Base-by-base conservation (phyloP, 1,140 invertebrate species). In the Aporrectodea caliginosa region DNA sequence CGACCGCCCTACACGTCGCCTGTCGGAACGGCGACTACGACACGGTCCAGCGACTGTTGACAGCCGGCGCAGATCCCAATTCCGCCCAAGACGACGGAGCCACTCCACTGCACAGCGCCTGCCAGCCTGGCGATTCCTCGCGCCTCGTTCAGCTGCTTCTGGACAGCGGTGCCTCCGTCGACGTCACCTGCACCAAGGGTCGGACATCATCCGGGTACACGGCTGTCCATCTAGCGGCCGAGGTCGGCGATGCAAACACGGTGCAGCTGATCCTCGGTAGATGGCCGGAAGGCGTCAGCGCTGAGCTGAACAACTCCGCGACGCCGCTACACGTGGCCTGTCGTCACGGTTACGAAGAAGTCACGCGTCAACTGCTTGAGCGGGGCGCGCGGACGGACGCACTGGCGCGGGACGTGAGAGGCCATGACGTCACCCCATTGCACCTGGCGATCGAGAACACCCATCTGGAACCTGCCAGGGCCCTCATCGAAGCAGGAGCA, bases 381-480 rank as follows among this genome's bases (percentile, higher is more conserved):
- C 6, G 43, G 6, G 43, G 43, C 6, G 69, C 70, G n/a, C 80
- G 80, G 16, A 81, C 80, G 34, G 34, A 78, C 30, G 29, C 84
- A n/a, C 70, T 74, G 69, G 30, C 27, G n/a, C 43, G 6, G n/a
- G 69, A 33, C 29, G 68, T 33, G 22, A 35, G 35, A 16, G 70
- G 68, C 75, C 81, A 81, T 0, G 82, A 83, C 14, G 34, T 83
- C 29, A 94, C 93, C 31, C 91, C 94, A 0, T 86, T 96, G 1
- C 94, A 96, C 88, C 89, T 95, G 29, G 92, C 93, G 78, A 91
- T 93, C 1, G 93, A 95, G 84, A 91, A 93, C 85, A 94, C 94
- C 0, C 92, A 94, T 85, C 87, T 89, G 2, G 90, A 90, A 34
- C 95, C 94, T 85, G 90, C 94, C 0, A 87, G 90, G 43, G 88